Base-by-base conservation (phyloP, 2,888 invertebrate species). In the Malthinus seriepunctatus region DNA sequence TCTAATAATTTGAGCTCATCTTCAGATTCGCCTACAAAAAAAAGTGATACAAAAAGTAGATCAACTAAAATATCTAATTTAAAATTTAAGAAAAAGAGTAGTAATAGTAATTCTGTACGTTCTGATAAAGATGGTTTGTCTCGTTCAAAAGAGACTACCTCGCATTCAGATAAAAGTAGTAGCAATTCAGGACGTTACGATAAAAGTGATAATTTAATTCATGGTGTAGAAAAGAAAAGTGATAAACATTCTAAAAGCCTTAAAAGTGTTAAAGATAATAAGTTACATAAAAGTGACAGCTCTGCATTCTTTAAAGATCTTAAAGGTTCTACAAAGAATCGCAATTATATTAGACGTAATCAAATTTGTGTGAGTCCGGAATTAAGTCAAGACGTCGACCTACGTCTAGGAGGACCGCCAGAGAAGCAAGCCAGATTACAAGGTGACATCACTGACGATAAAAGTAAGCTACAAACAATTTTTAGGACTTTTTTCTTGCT, bases 261-360 rank as follows among this genome's bases (percentile, higher is more conserved):
- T 53, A 69, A 64, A 59, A 64, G 51, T 63, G 58, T 60, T 37
- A 59, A 63, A 42, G 57, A 57, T 14, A 51, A 32, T 31, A 58
- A 58, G 35, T 38, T 35, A 33, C 47, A 37, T 46, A 50, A 67
- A 57, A 62, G 50, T 63, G 68, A 68, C 34, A 62, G 42, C 10
- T 15, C 39, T 14, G 61, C 59, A 62, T 62, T 66, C 15, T 85
- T 86, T 76, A 85, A 85, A 74, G 85, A 83, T 69, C 77, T 84
- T 37, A 84, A 83, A 71, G 81, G 80, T 64, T 82, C 81, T 67
- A 79, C 81, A 72, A 84, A 83, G 77, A 83, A 84, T 70, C 81
- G 87, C 53, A 84, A 85, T 74, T 89, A 88, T 80, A 82, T 87
- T 73, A 80, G 88, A 55, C 81, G 88, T 55, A 87, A 88, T 75